Base-by-base conservation (phyloP, 2,797 vertebrate genomes). In the Urosaurus nigricauda region DNA sequence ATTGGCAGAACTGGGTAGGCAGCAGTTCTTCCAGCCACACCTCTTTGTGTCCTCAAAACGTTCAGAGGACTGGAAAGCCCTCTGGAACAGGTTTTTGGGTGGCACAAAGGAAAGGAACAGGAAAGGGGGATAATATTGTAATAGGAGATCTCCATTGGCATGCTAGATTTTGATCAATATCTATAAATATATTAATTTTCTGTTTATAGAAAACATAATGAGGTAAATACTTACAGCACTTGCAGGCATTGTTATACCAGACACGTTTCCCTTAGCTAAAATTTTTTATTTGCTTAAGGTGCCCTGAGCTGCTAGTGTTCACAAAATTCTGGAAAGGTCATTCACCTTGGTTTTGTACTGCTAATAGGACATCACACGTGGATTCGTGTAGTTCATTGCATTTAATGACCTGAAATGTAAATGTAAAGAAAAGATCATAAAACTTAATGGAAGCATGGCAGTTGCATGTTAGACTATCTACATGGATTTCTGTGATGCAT, bases 401-500 rank as follows among this genome's bases (percentile, higher is more conserved):
- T 97, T 97, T 87, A 97, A 81, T 91, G 96, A 92, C 93, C 96
- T 97, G 93, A 94, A 97, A 96, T 87, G 60, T 6, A 90, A 94
- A 95, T 87, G 29, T 60, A 93, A 92, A 94, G 0, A 68, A 32
- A 35, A 0, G 81, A 35, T 60, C 84, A 78, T 16, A 80, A 83
- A 58, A 73, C 43, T 92, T 83, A 71, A 35, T 26, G 51, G 79
- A 81, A 37, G 43, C 43, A 73, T 53, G 29, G 21, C 1, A 56
- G 24, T 73, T 89, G 9, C 35, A 24, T 37, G 17, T 75, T 40
- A 51, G 26, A 77, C 12, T 24, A 47, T 87, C 63, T 16, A 60
- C 24, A 74, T 26, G 32, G 32, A 88, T 47, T 60, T 75, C 56
- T 83, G 40, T 21, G 43, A 24, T 74, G 70, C 19, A 35, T 13